These are phyloP conservation scores for Cardiocondyla obscurior DNA, from an alignment of 1,140 invertebrate genomes.

Conservation along the genomic window DNA sequence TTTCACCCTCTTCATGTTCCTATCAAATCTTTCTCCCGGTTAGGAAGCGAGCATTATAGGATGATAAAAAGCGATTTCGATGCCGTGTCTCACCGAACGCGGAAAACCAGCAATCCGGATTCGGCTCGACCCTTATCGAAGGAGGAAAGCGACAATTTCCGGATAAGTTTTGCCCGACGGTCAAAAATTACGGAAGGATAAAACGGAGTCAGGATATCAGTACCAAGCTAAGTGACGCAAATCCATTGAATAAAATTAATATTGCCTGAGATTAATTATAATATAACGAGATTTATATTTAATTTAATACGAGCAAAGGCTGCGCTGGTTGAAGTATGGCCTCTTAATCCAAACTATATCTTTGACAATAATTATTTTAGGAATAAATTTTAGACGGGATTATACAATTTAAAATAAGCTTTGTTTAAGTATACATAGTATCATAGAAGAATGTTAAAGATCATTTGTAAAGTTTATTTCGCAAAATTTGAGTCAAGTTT, in stretches of 20 bases:
- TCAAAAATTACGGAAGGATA: background rate
- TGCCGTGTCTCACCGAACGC: background rate
- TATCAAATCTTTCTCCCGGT: background rate
- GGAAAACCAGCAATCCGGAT: conserved; percentile 26
- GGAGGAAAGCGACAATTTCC: conserved; percentile 32
- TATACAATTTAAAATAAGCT: background rate
- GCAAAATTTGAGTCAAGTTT: conserved; percentile 33
- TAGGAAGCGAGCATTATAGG: background rate
- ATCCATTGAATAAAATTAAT: background rate
- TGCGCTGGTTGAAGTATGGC: too few species aligned
- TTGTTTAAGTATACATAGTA: background rate
- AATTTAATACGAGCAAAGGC: background rate
- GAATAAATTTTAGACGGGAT: too few species aligned
- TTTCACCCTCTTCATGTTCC: background rate
- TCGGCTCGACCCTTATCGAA: background rate
- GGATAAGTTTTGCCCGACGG: background rate
- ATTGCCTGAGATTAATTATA: background rate
- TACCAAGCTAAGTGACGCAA: background rate
- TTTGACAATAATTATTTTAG: too few species aligned
- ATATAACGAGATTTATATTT: background rate
- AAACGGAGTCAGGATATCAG: background rate
- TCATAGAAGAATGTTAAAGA: background rate
- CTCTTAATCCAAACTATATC: too few species aligned
- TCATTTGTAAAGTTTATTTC: background rate
- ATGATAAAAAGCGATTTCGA: conserved; percentile 21